Base-by-base conservation (phyloP, 2,888 invertebrate genomes). In the Danaus chrysippus region DNA sequence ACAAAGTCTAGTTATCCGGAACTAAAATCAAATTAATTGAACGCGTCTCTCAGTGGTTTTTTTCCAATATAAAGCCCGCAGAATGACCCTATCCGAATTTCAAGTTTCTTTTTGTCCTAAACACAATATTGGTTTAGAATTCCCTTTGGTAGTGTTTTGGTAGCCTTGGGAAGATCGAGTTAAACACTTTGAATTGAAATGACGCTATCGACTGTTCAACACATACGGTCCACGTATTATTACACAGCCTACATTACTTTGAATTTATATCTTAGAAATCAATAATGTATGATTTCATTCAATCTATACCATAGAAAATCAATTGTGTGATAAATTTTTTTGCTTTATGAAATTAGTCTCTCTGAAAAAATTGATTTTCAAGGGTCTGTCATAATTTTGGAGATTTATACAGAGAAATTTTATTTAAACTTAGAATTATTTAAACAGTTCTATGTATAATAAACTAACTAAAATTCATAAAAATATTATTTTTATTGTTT, bases 171-270 rank as follows among this genome's bases (percentile, higher is more conserved):
- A 65, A 73, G 66, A 74, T 71, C 70, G 68, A 70, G 70, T 77
- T 66, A 71, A 70, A 70, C 70, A 78, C 78, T 84, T 83, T 83
- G 83, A 86, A 86, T 84, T 78, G 79, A 80, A 83, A 84, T 83
- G 77, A 80, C 79, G 79, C 74, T 78, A 83, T 83, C 79, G 76
- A 69, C 71, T 71, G 78, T 80, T 81, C 76, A 78, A 81, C 79
- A 77, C 78, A 79, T 76, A 52, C n/a, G 43, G 43, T 1, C 19
- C 23, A 59, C 49, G 10, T 15, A 17, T 17, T 17, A 15, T 49
- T 17, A 49, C 17, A 10, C 15, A 3, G 10, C 49, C 10, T 49
- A 49, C 49, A 17, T 49, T 17, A 13, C 49, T 17, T 15, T 17
- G 49, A 17, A 49, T 17, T 34, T 49, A 15, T 49, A 49, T 49